These are phyloP conservation scores for Exaiptasia diaphana DNA, from an alignment of 64 coral and sea anemone species.

Conservation along the genomic window DNA sequence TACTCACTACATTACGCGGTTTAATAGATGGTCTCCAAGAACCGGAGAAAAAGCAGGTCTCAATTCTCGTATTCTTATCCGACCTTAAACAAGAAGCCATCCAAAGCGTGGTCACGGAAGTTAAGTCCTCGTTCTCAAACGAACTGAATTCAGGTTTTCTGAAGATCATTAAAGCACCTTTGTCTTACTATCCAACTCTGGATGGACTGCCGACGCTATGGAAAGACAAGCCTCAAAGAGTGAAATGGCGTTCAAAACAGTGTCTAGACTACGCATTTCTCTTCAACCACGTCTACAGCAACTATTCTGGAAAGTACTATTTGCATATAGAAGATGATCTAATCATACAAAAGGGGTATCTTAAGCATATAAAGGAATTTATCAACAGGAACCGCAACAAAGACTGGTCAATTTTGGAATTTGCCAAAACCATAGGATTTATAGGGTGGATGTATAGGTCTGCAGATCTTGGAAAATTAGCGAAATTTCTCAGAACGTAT, in stretches of 20 bases:
- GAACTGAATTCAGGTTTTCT: background rate
- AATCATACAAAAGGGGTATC: background rate
- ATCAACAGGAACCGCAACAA: background rate
- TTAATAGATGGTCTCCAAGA: conserved; percentile 14
- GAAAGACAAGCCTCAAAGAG: background rate
- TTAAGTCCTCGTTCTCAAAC: background rate
- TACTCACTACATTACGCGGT: conserved; percentile 24
- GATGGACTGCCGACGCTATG: background rate
- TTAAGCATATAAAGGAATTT: background rate
- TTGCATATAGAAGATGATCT: conserved; percentile 4
- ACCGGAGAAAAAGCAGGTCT: conserved; percentile 10
- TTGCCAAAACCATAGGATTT: background rate
- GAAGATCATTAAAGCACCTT: background rate
- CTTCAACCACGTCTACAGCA: background rate
- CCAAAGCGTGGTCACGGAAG: background rate
- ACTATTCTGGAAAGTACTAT: background rate
- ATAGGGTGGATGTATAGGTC: background rate
- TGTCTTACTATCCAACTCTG: background rate
- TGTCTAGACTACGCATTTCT: conserved; percentile 9
- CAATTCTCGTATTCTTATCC: conserved; percentile 63
- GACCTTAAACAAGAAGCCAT: background rate
- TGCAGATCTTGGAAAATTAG: background rate
- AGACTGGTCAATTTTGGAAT: background rate
- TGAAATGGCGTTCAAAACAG: conserved; percentile 1
- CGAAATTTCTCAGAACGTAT: background rate